Conservation (phyloP, 2,113 vertebrate genomes). For the Tursiops truncatus region DNA sequence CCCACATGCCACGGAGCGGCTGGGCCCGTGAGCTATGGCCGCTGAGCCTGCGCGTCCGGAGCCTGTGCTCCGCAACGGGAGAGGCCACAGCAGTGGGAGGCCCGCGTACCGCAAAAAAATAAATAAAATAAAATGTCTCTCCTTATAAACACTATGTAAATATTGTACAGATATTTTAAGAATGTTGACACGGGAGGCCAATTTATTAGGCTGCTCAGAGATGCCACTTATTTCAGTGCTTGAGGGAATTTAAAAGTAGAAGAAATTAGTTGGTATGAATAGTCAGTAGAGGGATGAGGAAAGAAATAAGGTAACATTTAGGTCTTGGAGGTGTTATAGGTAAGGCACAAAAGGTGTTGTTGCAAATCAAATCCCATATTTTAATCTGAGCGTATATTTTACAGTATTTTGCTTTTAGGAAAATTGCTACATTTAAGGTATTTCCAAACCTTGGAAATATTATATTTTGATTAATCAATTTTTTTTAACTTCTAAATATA, state of each 20-base stretch:
- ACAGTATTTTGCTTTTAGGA: not conserved
- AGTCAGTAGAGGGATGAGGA: not conserved
- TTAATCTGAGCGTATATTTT: not conserved
- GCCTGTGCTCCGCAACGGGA: too few relatives aligned
- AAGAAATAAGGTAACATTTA: not conserved
- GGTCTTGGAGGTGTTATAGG: not conserved
- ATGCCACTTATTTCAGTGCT: not conserved
- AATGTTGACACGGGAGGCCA: not conserved
- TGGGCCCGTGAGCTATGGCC: too few relatives aligned
- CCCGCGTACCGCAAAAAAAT: too few relatives aligned
- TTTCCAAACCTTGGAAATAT: not conserved
- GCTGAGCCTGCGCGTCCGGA: too few relatives aligned
- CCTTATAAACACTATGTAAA: not conserved
- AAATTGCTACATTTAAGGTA: not conserved
- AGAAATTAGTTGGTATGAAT: not conserved
- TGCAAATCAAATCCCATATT: not conserved
- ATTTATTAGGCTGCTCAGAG: not conserved
- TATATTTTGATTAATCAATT: not conserved
- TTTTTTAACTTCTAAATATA: not conserved
- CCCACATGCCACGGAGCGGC: too few relatives aligned
- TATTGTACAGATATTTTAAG: not conserved
- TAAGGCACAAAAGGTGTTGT: not conserved
- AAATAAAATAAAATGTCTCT: not conserved
- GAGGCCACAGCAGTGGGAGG: too few relatives aligned
- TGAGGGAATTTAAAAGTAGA: not conserved